Evolutionary conservation across 2,113 vertebrate species (phyloP).

Genomic region (Equus przewalskii): DNA sequence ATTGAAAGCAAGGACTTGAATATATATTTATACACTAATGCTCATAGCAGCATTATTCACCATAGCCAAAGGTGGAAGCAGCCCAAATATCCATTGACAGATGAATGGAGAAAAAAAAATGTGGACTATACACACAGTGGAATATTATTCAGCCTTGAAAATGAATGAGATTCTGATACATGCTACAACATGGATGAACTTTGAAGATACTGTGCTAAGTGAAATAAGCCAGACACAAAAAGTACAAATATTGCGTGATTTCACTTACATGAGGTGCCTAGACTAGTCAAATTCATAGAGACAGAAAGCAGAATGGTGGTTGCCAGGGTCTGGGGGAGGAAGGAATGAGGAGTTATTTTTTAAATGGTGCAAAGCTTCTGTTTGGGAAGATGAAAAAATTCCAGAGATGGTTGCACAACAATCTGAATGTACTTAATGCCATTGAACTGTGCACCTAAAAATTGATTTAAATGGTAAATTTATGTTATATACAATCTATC

Average conservation of each 20-base stretch:
- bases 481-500: neutral
- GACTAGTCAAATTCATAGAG: neutral
- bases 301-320: neutral
- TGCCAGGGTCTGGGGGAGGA: rapidly evolving
- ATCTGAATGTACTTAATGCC: neutral
- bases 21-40: neutral
- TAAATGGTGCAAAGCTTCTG: neutral
- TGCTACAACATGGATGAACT: neutral
- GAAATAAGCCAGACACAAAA: neutral
- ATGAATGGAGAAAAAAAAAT: neutral
- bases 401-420: neutral
- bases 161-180: neutral
- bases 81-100: neutral
- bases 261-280: neutral
- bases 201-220: neutral
- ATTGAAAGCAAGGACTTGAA: neutral
- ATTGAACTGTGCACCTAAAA: neutral
- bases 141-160: neutral
- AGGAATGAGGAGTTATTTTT: neutral
- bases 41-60: neutral
- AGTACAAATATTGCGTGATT: neutral
- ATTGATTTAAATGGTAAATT: neutral
- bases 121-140: neutral
- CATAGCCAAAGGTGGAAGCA: neutral
- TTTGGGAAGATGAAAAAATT: neutral